phyloP scores from a whole-genome alignment of 2,113 vertebrate genomes.

The Tupaia tana region DNA sequence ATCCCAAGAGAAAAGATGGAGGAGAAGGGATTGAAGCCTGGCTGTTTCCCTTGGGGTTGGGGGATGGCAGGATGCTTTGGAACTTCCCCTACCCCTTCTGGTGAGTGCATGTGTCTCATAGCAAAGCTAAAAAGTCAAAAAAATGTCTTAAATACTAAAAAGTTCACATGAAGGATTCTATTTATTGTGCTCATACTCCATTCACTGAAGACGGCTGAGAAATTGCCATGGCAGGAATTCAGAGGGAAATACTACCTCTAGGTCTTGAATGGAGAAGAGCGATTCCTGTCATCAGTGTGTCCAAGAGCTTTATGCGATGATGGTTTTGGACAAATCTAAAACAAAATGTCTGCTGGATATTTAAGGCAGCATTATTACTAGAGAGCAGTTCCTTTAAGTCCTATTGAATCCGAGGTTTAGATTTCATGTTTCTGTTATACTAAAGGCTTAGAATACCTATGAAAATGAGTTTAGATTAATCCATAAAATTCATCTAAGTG shows the following conservation, averaged over 20 bases:
- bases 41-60: no score
- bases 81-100: no score
- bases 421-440: background rate
- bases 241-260: background rate
- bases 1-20: no score
- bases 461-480: constrained; percentile 18
- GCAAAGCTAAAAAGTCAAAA: background rate
- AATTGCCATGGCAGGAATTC: no score
- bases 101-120: no score
- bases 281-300: background rate
- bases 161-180: background rate
- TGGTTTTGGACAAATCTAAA: background rate
- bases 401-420: background rate
- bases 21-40: no score
- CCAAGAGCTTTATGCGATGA: background rate
- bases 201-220: background rate
- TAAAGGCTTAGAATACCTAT: constrained; percentile 6
- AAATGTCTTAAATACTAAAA: background rate
- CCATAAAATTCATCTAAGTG: constrained; percentile 32
- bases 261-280: background rate
- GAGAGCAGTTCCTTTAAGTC: background rate
- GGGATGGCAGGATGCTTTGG: no score
- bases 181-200: background rate
- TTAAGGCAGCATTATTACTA: background rate
- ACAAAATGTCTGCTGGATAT: background rate